Base-by-base conservation (phyloP, 1,140 invertebrate species). In the Spodoptera frugiperda region DNA sequence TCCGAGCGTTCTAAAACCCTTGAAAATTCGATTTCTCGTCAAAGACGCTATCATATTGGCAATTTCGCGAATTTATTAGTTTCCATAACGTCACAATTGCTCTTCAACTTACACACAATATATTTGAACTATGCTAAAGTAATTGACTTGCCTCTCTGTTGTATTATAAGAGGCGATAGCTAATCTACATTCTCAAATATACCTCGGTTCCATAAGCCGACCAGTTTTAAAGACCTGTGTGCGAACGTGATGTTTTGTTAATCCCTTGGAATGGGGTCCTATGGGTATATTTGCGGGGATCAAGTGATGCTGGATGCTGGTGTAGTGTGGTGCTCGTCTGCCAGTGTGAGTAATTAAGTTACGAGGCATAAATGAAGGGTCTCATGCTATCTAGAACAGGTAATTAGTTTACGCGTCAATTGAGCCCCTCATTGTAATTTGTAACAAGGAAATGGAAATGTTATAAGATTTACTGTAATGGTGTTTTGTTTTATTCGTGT, bases 121-220 rank as follows among this genome's bases (percentile, higher is more conserved):
- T 85, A 87, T 90, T 87, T 79, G 78, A 91, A 88, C 89, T 91
- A 92, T 90, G 90, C 79, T 80, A 79, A 82, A 89, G 84, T 91
- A 93, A 92, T 93, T 92, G 87, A 86, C 87, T 90, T 89, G 87
- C 85, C 82, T 78, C 80, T 81, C 61, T 44, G 51, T 78, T 80
- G 80, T 82, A 80, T 75, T 83, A 86, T 85, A 87, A 88, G 88
- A 87, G 84, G 84, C 84, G 86, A 91, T 90, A 92, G 81, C 87
- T 91, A 92, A 93, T 92, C 90, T 93, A 87, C 89, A 89, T 93
- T 88, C 83, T 89, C 88, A 91, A 92, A 91, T 90, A 89, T 81
- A 86, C 82, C 81, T 85, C 89, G 88, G 84, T 82, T 79, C 74
- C 54, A 83, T 84, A 80, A 82, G 71, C 61, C 78, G 73, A 79